Percentiles rank a stretch among this genome's conserved stretches.
Evolutionary conservation across 2,888 invertebrate genomes (phyloP).

Genomic region (Maniola hyperantus): DNA sequence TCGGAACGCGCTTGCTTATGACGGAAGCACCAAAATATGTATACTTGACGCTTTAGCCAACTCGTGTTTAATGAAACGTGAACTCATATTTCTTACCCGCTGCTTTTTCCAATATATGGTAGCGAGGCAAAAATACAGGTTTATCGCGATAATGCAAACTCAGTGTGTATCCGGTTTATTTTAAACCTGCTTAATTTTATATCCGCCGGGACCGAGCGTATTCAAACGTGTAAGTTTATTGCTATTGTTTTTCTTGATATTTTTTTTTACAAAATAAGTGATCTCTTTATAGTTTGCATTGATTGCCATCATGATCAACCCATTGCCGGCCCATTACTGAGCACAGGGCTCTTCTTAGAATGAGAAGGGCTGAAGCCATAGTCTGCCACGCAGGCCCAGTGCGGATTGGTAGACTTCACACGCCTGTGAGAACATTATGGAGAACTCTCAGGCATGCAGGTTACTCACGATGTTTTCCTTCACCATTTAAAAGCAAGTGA

Average conservation of each 20-base stretch:
- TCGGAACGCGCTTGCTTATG: conserved; percentile 25
- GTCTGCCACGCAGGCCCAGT: too few relatives aligned
- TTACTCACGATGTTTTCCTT: too few relatives aligned
- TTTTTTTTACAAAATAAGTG: conserved; percentile 1
- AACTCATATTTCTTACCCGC: conserved; percentile 30
- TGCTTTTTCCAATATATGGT: conserved; percentile 30
- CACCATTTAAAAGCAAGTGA: too few relatives aligned
- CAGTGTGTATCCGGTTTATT: conserved; percentile 20
- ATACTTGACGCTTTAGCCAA: conserved; percentile 31
- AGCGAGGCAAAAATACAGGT: conserved; percentile 23
- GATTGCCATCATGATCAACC: too few relatives aligned
- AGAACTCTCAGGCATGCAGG: too few relatives aligned
- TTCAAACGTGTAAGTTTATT: conserved; percentile 9
- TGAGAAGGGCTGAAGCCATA: too few relatives aligned
- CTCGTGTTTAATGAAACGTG: conserved; percentile 32
- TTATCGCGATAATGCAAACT: conserved; percentile 17
- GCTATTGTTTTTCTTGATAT: neutral
- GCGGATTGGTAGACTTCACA: too few relatives aligned
- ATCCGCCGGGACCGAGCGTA: conserved; percentile 11
- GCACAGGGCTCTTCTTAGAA: too few relatives aligned
- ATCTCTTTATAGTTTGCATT: neutral
- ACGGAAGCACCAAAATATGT: conserved; percentile 24
- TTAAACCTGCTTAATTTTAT: conserved; percentile 18
- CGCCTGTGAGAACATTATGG: too few relatives aligned
- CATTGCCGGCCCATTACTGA: too few relatives aligned